Base-by-base conservation (phyloP, 2,797 vertebrate species). In the Liparis tanakae region DNA sequence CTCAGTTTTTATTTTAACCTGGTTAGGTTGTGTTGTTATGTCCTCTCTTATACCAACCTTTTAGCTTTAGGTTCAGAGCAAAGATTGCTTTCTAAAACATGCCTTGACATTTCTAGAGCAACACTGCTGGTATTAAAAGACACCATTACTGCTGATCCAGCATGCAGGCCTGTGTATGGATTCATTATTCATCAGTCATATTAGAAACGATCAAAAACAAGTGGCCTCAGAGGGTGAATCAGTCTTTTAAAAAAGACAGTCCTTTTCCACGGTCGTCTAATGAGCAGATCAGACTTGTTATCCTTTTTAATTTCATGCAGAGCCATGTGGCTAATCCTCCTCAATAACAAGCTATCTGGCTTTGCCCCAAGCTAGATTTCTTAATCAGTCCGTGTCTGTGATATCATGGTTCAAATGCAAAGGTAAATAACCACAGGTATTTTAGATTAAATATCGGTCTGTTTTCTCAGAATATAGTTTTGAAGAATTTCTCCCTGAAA, bases 71-170 rank as follows among this genome's bases (percentile, higher is more conserved):
- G 39, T 41, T 81, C 54, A 65, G 50, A 79, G 79, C 68, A 79
- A 63, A 33, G 57, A 83, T 78, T 76, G 44, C 36, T 34, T 53
- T 74, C 53, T 78, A 70, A 89, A 93, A 93, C 90, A 82, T 91
- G 92, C 83, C 87, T 89, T 58, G 79, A 93, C 89, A 76, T 80
- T 82, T 88, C 68, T 74, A 18, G 70, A 76, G 70, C 64, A 79
- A 61, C 63, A 69, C 75, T 67, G 71, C 39, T 34, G 44, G 62
- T 58, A 43, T 36, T 68, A 80, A 84, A 78, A 74, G 36, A 74
- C 63, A 65, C 61, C 60, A 44, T 55, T 50, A 68, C 56, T 78
- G 67, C 57, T 75, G 82, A 81, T 20, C 55, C 67, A 65, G 78
- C 77, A 67, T 69, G 59, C 25, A 64, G 41, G 20, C 39, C 51